phyloP scores from a whole-genome alignment of 2,113 vertebrate genomes.

The Genyomyrus donnyi region DNA sequence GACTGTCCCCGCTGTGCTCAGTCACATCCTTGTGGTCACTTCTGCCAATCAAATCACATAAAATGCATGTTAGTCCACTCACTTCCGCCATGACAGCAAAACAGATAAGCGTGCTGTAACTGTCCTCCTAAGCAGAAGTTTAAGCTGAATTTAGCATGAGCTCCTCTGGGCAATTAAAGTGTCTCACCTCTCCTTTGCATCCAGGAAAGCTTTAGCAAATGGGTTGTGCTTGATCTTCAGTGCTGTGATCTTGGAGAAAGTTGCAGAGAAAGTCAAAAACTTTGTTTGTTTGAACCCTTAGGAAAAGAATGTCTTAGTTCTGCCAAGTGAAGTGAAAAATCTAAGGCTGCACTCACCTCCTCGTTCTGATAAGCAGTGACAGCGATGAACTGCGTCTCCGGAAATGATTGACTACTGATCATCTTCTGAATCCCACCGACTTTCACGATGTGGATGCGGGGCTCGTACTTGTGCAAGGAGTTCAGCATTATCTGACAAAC shows the following conservation, averaged over 20 bases:
- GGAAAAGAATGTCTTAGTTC: not conserved
- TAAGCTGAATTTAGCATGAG: not conserved
- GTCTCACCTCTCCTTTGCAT: constrained; percentile 66
- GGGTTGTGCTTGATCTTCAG: constrained; percentile 73
- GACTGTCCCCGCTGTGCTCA: constrained; percentile 54
- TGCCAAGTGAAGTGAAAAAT: not conserved
- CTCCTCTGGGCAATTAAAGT: not conserved
- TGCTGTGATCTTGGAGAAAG: constrained; percentile 58
- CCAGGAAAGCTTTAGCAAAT: constrained; percentile 69
- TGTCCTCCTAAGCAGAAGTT: not conserved
- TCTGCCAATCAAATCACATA: constrained; percentile 36
- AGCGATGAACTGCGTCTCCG: constrained; percentile 69
- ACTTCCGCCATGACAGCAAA: not conserved
- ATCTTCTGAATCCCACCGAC: constrained; percentile 70
- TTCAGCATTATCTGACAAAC: constrained; percentile 65
- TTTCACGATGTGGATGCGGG: constrained; percentile 69
- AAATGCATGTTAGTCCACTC: not conserved
- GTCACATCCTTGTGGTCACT: constrained; percentile 65
- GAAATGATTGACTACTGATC: constrained; percentile 71
- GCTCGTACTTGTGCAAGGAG: constrained; percentile 72
- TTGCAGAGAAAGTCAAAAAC: not conserved
- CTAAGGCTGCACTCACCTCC: constrained; percentile 48
- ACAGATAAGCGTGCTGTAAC: not conserved
- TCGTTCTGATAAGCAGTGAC: constrained; percentile 72
- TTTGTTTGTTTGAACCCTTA: not conserved